Base-by-base conservation (phyloP, 2,888 invertebrate genomes). In the Drosophila yooni region DNA sequence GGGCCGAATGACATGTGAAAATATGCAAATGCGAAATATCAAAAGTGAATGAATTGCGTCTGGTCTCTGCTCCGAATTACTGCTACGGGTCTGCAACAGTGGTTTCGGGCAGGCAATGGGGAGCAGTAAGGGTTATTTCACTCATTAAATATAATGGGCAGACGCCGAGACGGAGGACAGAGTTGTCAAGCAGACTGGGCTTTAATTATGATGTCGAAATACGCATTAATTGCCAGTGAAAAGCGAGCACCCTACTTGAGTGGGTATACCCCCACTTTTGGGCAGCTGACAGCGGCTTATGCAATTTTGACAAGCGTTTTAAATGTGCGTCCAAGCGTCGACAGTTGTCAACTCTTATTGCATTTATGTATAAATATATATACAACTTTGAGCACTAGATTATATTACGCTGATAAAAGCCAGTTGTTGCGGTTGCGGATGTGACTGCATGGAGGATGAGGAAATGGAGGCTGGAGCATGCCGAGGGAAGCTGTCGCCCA, bases 201-300 rank as follows among this genome's bases (percentile, higher is more conserved):
- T 82, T 88, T 88, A 88, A 89, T 88, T 88, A 88, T 89, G 89
- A 85, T 88, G 88, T 88, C 89, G 89, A 88, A 88, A 88, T 82
- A 88, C 88, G 71, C 88, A 86, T 88, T 88, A 90, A 90, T 90
- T 90, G 85, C 74, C 77, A 76, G 76, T 73, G 86, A 81, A 84
- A 85, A 67, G 80, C 68, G 69, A 68, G 83, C 74, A 61, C 70
- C 67, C 53, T 59, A 58, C 66, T 68, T 27, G n/a, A 43, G 18
- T 7, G 50, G 51, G 52, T 31, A 36, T 51, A 69, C 68, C 68
- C 58, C 63, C 38, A 13, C n/a, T 15, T n/a, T 53, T 34, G 53
- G 27, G 31, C 43, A 62, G 54, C 68, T 77, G 88, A 81, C 88
- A 75, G 73, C 81, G 81, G 85, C 66, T 88, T 83, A 81, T 81